Conservation (phyloP, 2,797 vertebrate genomes). For the Vireo griseus region DNA sequence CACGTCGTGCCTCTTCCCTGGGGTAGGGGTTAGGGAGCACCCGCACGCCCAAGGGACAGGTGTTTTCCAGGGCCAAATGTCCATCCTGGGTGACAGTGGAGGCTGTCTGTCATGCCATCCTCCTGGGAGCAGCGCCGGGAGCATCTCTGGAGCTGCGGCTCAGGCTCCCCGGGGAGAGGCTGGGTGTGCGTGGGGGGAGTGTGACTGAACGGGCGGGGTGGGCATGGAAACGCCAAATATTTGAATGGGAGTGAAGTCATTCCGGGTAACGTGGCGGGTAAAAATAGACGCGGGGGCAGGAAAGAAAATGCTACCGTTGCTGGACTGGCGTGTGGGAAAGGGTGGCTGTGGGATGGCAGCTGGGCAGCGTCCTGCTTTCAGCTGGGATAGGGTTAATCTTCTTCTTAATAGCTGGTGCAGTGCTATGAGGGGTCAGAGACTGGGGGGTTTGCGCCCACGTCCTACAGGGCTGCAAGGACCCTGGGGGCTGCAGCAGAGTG, state of each 20-base stretch:
- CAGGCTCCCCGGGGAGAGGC: background rate
- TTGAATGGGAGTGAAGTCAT: slow-evolving; percentile 34
- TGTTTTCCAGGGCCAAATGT: background rate
- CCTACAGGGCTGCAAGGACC: background rate
- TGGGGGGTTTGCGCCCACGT: accelerated
- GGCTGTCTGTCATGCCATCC: accelerated
- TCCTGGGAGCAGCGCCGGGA: background rate
- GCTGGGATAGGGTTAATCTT: background rate
- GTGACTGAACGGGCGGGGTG: background rate
- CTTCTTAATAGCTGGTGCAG: background rate
- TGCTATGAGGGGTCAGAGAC: background rate
- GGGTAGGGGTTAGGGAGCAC: background rate
- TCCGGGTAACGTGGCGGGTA: background rate
- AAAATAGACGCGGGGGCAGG: slow-evolving; percentile 4
- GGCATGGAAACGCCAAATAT: slow-evolving; percentile 61
- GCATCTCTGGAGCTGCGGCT: background rate
- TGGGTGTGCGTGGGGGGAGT: background rate
- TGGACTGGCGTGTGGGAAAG: background rate
- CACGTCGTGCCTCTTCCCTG: accelerated
- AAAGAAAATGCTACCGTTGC: background rate
- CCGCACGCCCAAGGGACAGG: accelerated
- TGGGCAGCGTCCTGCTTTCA: background rate
- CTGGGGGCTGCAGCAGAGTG: background rate
- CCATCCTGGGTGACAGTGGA: background rate
- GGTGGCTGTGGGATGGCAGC: background rate